A percentile compares a stretch with the other conserved stretches of the same genome.
Conservation (phyloP, 2,797 vertebrate genomes). For the Danio tinwini region DNA sequence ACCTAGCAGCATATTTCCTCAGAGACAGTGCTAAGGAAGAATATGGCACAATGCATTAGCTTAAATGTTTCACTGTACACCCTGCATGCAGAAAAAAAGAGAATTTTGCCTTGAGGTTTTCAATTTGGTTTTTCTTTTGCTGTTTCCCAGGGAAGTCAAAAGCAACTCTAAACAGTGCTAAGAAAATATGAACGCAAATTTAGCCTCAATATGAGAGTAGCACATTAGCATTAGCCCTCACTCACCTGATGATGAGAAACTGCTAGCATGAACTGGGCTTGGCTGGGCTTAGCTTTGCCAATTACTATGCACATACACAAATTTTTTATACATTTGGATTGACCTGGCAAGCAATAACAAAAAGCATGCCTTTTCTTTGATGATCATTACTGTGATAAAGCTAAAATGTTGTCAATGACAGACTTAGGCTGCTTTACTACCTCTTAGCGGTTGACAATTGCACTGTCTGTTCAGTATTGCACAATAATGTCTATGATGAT, state of each 20-base stretch:
- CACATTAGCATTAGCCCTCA: slow-evolving; percentile 38
- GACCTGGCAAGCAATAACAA: slow-evolving; percentile 52
- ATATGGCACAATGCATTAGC: slow-evolving; percentile 21
- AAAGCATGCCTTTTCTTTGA: slow-evolving; percentile 68
- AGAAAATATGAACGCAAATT: slow-evolving; percentile 42
- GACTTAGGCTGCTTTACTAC: slow-evolving; percentile 61
- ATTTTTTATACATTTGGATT: slow-evolving; percentile 56
- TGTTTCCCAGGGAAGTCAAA: slow-evolving; percentile 43
- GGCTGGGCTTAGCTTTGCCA: slow-evolving; percentile 45
- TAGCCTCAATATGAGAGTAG: slow-evolving; percentile 40
- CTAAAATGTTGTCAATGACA: slow-evolving; percentile 38
- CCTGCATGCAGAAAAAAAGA: slow-evolving; percentile 48
- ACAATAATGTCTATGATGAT: slow-evolving; percentile 54
- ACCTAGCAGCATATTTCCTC: background rate
- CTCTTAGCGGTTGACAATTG: slow-evolving; percentile 57
- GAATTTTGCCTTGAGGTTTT: slow-evolving; percentile 43
- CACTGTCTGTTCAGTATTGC: slow-evolving; percentile 61
- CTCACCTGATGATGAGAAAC: slow-evolving; percentile 40
- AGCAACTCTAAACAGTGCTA: slow-evolving; percentile 58
- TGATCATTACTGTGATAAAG: slow-evolving; percentile 46
- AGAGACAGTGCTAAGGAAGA: background rate
- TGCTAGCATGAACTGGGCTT: slow-evolving; percentile 38
- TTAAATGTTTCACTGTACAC: slow-evolving; percentile 62
- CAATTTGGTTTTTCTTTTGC: slow-evolving; percentile 45
- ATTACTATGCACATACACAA: slow-evolving; percentile 26